Evolutionary conservation across 2,113 vertebrate genomes (phyloP).

Genomic region (Rhynchomys soricoides): DNA sequence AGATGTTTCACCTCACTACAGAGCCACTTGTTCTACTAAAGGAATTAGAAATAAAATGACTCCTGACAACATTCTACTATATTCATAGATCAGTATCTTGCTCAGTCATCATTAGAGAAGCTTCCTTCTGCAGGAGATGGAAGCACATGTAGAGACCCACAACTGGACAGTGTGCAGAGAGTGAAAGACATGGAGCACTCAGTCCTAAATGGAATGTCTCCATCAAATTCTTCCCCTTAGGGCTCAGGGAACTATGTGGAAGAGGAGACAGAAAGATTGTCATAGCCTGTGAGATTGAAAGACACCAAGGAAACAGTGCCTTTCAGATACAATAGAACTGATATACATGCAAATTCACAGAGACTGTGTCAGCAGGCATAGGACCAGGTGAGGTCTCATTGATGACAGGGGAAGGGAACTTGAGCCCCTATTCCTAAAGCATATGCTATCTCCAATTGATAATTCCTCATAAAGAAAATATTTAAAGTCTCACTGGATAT

Average conservation of each 20-base stretch:
- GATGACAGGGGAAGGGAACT: background rate
- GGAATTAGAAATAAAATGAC: background rate
- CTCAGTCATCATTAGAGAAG: background rate
- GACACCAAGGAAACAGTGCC: background rate
- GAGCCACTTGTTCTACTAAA: background rate
- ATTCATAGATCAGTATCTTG: background rate
- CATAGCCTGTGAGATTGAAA: background rate
- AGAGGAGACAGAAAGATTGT: background rate
- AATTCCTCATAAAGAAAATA: background rate
- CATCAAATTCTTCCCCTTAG: background rate
- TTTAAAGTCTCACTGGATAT: background rate
- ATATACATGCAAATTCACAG: background rate
- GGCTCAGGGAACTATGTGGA: background rate
- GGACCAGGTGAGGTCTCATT: background rate
- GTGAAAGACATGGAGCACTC: too few relatives aligned
- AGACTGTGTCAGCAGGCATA: background rate
- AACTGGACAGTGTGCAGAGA: background rate
- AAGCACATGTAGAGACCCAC: background rate
- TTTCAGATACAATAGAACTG: background rate
- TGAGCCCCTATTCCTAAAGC: background rate
- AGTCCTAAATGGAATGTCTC: too few relatives aligned
- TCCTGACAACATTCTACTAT: background rate
- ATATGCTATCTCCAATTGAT: background rate
- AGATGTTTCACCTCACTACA: background rate
- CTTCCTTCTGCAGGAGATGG: background rate